Percentiles rank a stretch among this genome's conserved stretches.
phyloP scores from a whole-genome alignment of 2,113 vertebrate genomes.

The Buteo buteo region DNA sequence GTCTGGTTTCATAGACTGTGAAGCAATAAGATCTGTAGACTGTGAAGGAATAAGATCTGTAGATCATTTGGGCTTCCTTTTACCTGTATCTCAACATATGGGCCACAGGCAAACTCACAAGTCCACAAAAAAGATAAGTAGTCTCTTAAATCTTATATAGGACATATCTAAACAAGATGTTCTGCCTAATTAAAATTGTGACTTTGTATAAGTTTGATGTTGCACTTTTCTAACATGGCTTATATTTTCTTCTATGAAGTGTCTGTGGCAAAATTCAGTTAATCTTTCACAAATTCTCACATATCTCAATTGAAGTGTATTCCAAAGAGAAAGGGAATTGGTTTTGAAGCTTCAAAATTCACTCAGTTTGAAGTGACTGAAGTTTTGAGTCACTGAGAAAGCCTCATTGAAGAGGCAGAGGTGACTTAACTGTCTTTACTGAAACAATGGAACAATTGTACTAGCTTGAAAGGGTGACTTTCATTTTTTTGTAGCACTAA shows the following conservation, averaged over 20 bases:
- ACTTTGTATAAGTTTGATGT: slow-evolving; percentile 12
- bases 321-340: background rate
- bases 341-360: background rate
- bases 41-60: background rate
- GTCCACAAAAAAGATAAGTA: background rate
- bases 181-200: slow-evolving; percentile 17
- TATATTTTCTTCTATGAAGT: background rate
- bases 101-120: background rate
- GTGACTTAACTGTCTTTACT: background rate
- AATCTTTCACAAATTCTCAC: background rate
- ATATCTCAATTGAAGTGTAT: background rate
- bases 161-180: background rate
- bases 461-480: background rate
- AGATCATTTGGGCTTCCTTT: background rate
- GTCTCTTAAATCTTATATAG: background rate
- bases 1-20: background rate
- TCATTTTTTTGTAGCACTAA: background rate
- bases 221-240: background rate
- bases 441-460: background rate
- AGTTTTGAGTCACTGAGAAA: background rate
- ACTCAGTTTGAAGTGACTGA: background rate
- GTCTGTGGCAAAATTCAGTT: background rate
- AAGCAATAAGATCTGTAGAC: background rate
- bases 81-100: background rate
- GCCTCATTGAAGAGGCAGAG: background rate